phyloP scores from a whole-genome alignment of 2,888 invertebrate genomes.

The Anticlea derivata region DNA sequence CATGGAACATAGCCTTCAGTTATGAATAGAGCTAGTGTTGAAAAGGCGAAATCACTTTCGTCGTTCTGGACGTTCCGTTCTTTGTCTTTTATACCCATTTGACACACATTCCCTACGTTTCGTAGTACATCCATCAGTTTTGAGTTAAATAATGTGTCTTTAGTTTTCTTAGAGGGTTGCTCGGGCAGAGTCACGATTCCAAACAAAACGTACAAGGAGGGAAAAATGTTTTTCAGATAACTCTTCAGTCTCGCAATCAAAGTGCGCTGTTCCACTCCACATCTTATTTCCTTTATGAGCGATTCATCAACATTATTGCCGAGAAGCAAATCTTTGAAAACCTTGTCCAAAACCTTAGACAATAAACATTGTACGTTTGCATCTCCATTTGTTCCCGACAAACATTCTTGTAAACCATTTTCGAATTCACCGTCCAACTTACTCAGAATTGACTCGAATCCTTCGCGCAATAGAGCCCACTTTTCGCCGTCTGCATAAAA shows the following conservation, averaged over 20 bases:
- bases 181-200: conserved; percentile 56
- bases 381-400: conserved; percentile 79
- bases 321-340: conserved; percentile 71
- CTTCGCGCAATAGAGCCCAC: conserved; percentile 68
- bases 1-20: conserved; percentile 73
- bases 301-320: conserved; percentile 56
- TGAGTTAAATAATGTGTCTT: conserved; percentile 50
- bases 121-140: conserved; percentile 57
- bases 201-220: conserved; percentile 65
- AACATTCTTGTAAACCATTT: conserved; percentile 71
- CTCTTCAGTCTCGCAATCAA: conserved; percentile 61
- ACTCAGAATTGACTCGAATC: conserved; percentile 66
- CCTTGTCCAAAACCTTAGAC: conserved; percentile 75
- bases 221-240: conserved; percentile 72
- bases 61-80: conserved; percentile 43
- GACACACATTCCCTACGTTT: conserved; percentile 52
- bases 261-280: conserved; percentile 54
- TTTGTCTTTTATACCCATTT: conserved; percentile 54
- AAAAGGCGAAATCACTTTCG: conserved; percentile 60
- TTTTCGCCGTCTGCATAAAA: conserved; percentile 78
- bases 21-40: conserved; percentile 60
- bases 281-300: conserved; percentile 58
- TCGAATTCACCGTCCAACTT: conserved; percentile 58
- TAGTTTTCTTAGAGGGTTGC: conserved; percentile 53
- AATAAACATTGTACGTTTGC: conserved; percentile 76